Evolutionary conservation across 1,140 invertebrate species (phyloP).

Genomic region (Copidosoma floridanum): DNA sequence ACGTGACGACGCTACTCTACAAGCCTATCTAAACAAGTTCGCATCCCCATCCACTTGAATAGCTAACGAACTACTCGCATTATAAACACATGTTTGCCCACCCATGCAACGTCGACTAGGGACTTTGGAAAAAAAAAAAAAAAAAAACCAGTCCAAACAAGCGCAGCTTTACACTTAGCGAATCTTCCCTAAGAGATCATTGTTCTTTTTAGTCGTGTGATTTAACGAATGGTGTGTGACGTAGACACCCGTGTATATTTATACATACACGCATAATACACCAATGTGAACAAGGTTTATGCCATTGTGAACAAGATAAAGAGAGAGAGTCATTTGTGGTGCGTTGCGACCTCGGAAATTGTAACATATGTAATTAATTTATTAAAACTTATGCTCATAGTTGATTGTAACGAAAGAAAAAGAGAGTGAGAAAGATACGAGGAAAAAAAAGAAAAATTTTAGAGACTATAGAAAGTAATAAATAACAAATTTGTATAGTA

Average conservation of each 20-base stretch:
- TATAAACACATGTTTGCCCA: no score
- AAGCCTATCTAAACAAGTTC: constrained; percentile 98
- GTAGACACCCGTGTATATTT: no score
- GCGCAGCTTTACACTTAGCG: no score
- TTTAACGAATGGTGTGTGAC: constrained; percentile 15
- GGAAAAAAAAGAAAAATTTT: constrained; percentile 9
- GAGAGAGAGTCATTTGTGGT: constrained; percentile 15
- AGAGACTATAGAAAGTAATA: constrained; percentile 24
- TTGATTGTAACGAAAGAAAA: no score
- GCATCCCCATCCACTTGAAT: constrained; percentile 31
- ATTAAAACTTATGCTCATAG: constrained; percentile 40
- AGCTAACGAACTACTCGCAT: constrained; percentile 13
- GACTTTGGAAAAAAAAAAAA: no score
- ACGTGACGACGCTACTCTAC: constrained; percentile 98
- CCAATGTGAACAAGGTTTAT: no score
- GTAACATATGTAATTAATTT: constrained; percentile 50
- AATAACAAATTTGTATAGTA: constrained; percentile 20
- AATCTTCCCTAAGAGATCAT: constrained; percentile 13
- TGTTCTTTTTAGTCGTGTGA: constrained; percentile 16
- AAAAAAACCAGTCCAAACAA: no score
- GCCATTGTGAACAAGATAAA: no score
- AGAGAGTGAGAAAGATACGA: no score
- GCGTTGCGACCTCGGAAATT: constrained; percentile 36
- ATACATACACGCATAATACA: no score
- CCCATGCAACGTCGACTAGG: no score